These are phyloP conservation scores for Ornithoptera alexandrae DNA, from an alignment of 2,888 invertebrate species.

Conservation along the genomic window DNA sequence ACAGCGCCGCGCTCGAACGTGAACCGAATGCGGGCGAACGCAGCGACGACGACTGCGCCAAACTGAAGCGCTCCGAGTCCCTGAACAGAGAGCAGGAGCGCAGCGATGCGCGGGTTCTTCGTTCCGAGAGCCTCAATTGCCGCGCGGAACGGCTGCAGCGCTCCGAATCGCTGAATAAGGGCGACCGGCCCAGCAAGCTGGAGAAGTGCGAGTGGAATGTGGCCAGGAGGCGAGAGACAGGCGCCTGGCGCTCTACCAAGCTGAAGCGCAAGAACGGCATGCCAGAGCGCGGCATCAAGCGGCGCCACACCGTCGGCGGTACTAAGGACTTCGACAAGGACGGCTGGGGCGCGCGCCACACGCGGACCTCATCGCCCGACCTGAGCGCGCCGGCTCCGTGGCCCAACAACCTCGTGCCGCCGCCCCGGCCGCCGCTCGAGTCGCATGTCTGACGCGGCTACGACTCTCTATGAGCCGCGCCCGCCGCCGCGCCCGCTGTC, in stretches of 20 bases:
- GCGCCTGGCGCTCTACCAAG: conserved; percentile 80
- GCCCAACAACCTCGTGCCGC: conserved; percentile 51
- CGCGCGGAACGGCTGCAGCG: conserved; percentile 59
- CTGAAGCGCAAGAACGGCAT: conserved; percentile 87
- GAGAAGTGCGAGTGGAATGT: conserved; percentile 87
- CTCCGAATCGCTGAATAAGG: conserved; percentile 54
- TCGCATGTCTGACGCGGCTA: conserved; percentile 51
- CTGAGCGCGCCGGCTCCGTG: conserved; percentile 57
- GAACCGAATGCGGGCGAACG: conserved; percentile 38
- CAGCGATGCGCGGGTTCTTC: conserved; percentile 78
- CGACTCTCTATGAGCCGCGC: conserved; percentile 38
- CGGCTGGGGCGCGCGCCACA: conserved; percentile 81
- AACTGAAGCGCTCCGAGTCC: conserved; percentile 81
- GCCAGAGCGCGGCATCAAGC: conserved; percentile 91
- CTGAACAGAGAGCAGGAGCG: conserved; percentile 79
- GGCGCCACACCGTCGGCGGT: conserved; percentile 95
- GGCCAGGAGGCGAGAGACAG: conserved; percentile 81
- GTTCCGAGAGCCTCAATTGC: conserved; percentile 82
- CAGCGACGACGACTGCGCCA: conserved; percentile 47
- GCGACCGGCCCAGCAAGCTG: conserved; percentile 77
- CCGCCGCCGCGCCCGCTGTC: conserved; percentile 39
- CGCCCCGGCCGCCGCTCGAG: conserved; percentile 60
- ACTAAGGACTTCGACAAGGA: conserved; percentile 89
- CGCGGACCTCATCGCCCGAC: conserved; percentile 81
- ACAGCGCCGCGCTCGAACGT: conserved; percentile 48